Conservation (phyloP, 2,113 vertebrate genomes). For the Neogobius melanostomus region DNA sequence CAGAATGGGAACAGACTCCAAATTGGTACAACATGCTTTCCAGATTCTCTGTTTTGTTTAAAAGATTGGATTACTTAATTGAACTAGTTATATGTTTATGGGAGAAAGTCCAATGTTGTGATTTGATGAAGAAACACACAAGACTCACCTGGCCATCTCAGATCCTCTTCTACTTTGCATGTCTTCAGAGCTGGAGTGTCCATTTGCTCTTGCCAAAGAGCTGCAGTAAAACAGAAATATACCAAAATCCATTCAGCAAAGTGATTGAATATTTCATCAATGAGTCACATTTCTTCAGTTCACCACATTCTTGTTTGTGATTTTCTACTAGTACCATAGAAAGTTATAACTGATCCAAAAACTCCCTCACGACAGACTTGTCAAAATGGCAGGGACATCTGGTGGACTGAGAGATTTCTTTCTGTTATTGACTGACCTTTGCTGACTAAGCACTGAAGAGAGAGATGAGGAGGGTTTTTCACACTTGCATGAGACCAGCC, state of each 20-base stretch:
- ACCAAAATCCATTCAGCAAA: background rate
- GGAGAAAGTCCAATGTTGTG: too few relatives aligned
- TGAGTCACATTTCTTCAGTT: background rate
- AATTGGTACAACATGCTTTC: slow-evolving; percentile 28
- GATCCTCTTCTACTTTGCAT: slow-evolving; percentile 76
- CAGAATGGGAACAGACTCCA: slow-evolving; percentile 45
- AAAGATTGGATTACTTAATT: slow-evolving; percentile 18
- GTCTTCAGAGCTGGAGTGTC: slow-evolving; percentile 71
- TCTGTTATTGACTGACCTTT: slow-evolving; percentile 63
- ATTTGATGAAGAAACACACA: background rate
- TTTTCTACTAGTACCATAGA: slow-evolving; percentile 16
- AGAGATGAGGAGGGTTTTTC: slow-evolving; percentile 63
- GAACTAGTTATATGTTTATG: too few relatives aligned
- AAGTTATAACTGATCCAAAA: slow-evolving; percentile 32
- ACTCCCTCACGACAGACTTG: slow-evolving; percentile 38
- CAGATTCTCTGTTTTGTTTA: slow-evolving; percentile 7
- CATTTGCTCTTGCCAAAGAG: slow-evolving; percentile 73
- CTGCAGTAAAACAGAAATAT: slow-evolving; percentile 43
- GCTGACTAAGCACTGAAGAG: slow-evolving; percentile 63
- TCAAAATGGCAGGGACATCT: slow-evolving; percentile 62
- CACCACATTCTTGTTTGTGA: background rate
- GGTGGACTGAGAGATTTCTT: slow-evolving; percentile 58
- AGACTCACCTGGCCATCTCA: slow-evolving; percentile 73
- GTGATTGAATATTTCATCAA: background rate
- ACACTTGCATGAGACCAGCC: slow-evolving; percentile 67